Evolutionary conservation across 2,888 invertebrate species (phyloP).

Genomic region (Barypeithes pellucidus): DNA sequence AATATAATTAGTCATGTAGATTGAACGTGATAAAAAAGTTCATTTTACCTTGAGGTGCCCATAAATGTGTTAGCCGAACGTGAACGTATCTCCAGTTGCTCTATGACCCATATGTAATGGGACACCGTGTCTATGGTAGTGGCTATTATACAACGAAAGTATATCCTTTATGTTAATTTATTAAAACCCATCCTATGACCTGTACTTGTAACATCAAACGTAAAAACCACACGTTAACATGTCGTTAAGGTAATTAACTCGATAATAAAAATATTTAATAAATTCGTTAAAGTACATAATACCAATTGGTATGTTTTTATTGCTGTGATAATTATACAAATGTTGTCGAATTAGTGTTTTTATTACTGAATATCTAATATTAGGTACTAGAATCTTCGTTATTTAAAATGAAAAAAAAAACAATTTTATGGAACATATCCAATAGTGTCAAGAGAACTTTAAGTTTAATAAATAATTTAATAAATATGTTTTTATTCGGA

Average conservation of each 20-base stretch:
- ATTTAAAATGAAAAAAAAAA: constrained; percentile 14
- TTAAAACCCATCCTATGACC: neutral
- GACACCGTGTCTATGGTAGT: too few relatives aligned
- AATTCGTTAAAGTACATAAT: neutral
- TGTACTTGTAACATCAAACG: neutral
- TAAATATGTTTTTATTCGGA: constrained; percentile 5
- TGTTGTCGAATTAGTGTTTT: constrained; percentile 13
- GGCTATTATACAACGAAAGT: too few relatives aligned
- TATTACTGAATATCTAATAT: constrained; percentile 22
- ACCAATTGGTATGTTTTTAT: constrained; percentile 15
- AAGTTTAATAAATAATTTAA: constrained; percentile 14
- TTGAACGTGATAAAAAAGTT: too few relatives aligned
- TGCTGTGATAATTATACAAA: constrained; percentile 8
- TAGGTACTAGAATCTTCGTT: constrained; percentile 19
- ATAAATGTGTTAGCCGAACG: too few relatives aligned
- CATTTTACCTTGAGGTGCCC: too few relatives aligned
- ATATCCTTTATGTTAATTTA: too few relatives aligned
- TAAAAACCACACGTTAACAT: constrained; percentile 13
- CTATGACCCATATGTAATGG: too few relatives aligned
- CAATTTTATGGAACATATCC: constrained; percentile 28
- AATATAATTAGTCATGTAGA: too few relatives aligned
- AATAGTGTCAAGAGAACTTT: constrained; percentile 21
- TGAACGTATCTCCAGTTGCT: too few relatives aligned
- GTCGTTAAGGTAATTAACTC: neutral
- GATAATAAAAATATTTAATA: constrained; percentile 12